Base-by-base conservation (phyloP, 30 jellyfish, hydroid and myxozoan species). In the Hydra vulgaris region DNA sequence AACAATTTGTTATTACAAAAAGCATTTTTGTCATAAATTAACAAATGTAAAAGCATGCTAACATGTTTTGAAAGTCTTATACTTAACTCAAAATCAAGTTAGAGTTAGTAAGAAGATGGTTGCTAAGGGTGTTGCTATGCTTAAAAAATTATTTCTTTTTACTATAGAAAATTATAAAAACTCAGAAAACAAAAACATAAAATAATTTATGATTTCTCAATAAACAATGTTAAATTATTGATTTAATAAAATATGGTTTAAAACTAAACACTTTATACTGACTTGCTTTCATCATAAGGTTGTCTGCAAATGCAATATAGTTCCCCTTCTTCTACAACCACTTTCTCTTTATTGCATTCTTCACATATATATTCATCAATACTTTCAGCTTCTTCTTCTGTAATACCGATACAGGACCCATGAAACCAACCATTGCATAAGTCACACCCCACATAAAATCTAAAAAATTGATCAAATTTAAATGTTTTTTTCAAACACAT, bases 211-310 rank as follows among this genome's bases (percentile, higher is more conserved):
- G n/a, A n/a, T n/a, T n/a, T n/a, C n/a, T n/a, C n/a, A n/a, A 61
- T 61, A 61, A 21, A 21, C 19, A 61, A 61, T 61, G 18, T 21
- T n/a, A 17, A 17, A 21, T 61, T 61, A 21, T 61, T 61, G 72
- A 17, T 61, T 61, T 18, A n/a, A 61, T 18, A 61, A 61, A 61
- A 61, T 0, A 61, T 18, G 20, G 72, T 61, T n/a, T 61, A 61
- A 61, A 61, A n/a, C 72, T 18, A 61, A 61, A 21, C 19, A 21
- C 19, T 18, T 21, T 74, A 19, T 1, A 77, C 97, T 25, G 25
- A 89, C 97, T 86, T 86, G 95, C 95, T 85, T 23, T 90, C 97
- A 78, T 90, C 97, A 68, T 90, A 90, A 20, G 97, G 96, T 79
- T 90, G 95, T 76, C 77, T 86, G 86, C 97, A 90, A 15, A 90